Evolutionary conservation across 2,888 invertebrate genomes (phyloP).

Genomic region (Alloplasta piceator): DNA sequence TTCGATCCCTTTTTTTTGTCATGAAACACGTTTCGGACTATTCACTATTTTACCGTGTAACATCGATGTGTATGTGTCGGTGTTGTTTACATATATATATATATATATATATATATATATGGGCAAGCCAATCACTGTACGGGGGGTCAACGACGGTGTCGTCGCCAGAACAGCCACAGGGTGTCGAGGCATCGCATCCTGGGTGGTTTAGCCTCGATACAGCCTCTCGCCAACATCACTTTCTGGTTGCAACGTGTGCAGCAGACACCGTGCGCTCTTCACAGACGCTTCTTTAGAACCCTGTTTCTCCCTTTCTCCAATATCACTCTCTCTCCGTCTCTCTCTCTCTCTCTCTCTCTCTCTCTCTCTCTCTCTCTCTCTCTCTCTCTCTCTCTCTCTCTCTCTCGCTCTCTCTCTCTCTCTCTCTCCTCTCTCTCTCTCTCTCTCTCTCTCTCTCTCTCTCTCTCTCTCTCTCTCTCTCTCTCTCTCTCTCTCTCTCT

Average conservation of each 20-base stretch:
- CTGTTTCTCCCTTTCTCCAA: constrained; percentile 3
- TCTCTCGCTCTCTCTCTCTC: too few relatives aligned
- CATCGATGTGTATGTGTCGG: too few relatives aligned
- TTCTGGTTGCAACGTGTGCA: constrained; percentile 56
- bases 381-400: too few relatives aligned
- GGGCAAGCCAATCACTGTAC: constrained; percentile 26
- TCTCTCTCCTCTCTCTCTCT: constrained; percentile 32
- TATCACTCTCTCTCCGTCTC: constrained; percentile 36
- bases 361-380: constrained; percentile 2
- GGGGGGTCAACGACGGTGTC: constrained; percentile 49
- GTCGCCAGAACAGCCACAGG: constrained; percentile 30
- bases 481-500: constrained; percentile 26
- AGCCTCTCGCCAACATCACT: constrained; percentile 32
- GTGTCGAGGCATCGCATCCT: constrained; percentile 56
- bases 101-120: too few relatives aligned
- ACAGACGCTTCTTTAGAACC: constrained; percentile 50
- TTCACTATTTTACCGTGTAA: too few relatives aligned
- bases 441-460: constrained; percentile 14
- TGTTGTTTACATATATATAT: not conserved
- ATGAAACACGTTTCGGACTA: too few relatives aligned
- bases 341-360: constrained; percentile 21
- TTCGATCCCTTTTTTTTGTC: too few relatives aligned
- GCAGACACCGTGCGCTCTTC: constrained; percentile 48
- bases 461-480: constrained; percentile 13
- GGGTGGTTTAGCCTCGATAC: constrained; percentile 61